These are phyloP conservation scores for Copidosoma aretas DNA, from an alignment of 2,888 invertebrate genomes.

Conservation along the genomic window DNA sequence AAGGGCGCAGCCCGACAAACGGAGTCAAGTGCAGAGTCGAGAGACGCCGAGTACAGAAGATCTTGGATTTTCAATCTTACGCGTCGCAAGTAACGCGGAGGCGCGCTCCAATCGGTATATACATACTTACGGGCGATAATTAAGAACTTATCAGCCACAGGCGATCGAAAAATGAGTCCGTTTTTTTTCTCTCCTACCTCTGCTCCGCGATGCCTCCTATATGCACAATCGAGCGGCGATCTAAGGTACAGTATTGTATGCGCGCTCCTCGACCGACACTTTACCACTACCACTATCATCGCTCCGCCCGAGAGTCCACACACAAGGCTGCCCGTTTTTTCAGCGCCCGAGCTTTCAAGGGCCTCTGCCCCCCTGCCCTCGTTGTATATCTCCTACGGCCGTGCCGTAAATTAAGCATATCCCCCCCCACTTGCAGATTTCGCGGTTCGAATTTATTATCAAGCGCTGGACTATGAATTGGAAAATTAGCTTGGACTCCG, in stretches of 20 bases:
- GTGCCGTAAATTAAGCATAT: no score
- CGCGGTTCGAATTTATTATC: neutral
- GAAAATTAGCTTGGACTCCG: neutral
- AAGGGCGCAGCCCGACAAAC: neutral
- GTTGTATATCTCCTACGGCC: no score
- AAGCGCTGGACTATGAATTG: neutral
- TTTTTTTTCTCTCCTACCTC: neutral
- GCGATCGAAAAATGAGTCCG: neutral
- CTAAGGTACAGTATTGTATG: neutral
- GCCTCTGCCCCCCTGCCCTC: neutral
- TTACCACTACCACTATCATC: no score
- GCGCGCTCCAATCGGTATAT: slow-evolving; percentile 19
- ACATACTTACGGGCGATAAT: slow-evolving; percentile 10
- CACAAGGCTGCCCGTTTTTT: slow-evolving; percentile 1
- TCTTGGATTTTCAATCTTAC: slow-evolving; percentile 24
- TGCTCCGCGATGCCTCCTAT: neutral
- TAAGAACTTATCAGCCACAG: slow-evolving; percentile 29
- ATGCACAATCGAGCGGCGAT: neutral
- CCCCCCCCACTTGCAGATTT: slow-evolving; percentile 22
- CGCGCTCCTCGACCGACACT: no score
- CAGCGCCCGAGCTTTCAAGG: neutral
- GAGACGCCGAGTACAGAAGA: slow-evolving; percentile 28
- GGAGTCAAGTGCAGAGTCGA: slow-evolving; percentile 33
- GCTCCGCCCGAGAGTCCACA: no score
- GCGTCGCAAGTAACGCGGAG: neutral